Evolutionary conservation across 2,888 invertebrate species (phyloP).

Genomic region (Dorcus hopei): DNA sequence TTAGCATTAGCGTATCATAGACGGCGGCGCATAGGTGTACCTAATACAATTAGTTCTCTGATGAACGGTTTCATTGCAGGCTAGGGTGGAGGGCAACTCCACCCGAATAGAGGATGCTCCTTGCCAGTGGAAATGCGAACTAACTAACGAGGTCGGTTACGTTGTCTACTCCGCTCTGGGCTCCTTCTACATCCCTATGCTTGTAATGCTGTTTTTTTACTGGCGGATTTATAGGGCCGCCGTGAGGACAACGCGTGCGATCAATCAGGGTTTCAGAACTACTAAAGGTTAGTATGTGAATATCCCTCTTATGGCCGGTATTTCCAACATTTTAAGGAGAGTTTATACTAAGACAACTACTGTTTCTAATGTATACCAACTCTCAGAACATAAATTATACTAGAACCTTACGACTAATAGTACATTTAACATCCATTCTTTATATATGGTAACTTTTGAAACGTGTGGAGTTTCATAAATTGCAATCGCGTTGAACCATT

Average conservation of each 20-base stretch:
- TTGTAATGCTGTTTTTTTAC: conserved; percentile 97
- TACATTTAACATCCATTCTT: no score
- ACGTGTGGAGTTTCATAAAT: no score
- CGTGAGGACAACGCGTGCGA: conserved; percentile 86
- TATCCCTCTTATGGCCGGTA: neutral
- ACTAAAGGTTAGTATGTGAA: conserved; percentile 62
- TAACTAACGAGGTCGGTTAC: conserved; percentile 92
- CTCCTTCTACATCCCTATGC: conserved; percentile 97
- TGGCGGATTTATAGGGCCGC: conserved; percentile 96
- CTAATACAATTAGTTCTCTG: conserved; percentile 5
- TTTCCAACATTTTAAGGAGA: no score
- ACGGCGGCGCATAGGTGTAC: neutral
- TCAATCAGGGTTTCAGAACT: conserved; percentile 86
- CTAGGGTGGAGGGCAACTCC: conserved; percentile 35
- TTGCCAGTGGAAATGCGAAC: conserved; percentile 84
- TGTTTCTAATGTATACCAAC: no score
- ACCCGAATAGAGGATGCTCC: conserved; percentile 53
- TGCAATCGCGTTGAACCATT: no score
- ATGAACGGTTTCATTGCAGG: conserved; percentile 31
- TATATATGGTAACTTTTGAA: no score
- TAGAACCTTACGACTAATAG: no score
- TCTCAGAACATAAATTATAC: no score
- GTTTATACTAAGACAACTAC: no score
- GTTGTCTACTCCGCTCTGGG: conserved; percentile 96
- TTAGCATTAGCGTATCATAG: no score